Evolutionary conservation across 37 sponge, comb jelly and placozoan genomes (phyloP).

Genomic region (Cliona cf. orientalis): DNA sequence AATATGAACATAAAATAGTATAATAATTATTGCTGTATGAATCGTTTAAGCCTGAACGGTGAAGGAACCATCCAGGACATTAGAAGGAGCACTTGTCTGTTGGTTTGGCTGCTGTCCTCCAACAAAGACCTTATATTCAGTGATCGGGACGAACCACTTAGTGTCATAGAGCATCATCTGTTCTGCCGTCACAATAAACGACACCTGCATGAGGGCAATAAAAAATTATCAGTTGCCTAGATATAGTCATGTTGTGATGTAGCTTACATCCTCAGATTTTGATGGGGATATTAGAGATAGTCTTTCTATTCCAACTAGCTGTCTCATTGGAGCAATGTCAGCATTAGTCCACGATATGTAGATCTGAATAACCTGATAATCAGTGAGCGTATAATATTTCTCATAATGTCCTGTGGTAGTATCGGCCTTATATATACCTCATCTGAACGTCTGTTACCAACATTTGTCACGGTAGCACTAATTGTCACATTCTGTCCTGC

Average conservation of each 20-base stretch:
- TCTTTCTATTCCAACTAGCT: conserved; percentile 37
- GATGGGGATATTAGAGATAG: too few relatives aligned
- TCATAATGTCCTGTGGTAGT: too few relatives aligned
- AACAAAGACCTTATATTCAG: conserved; percentile 6
- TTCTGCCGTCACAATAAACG: conserved; percentile 22
- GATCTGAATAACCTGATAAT: too few relatives aligned
- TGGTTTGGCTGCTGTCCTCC: conserved; percentile 51
- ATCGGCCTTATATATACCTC: too few relatives aligned
- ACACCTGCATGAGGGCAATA: not conserved
- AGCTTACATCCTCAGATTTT: too few relatives aligned
- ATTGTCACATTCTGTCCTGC: conserved; percentile 37
- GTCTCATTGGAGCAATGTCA: too few relatives aligned
- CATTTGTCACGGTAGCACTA: conserved; percentile 44
- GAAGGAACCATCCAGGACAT: conserved; percentile 45
- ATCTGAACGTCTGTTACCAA: conserved; percentile 27
- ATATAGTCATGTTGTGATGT: too few relatives aligned
- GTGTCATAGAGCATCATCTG: conserved; percentile 24
- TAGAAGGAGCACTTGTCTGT: conserved; percentile 38
- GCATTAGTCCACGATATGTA: too few relatives aligned
- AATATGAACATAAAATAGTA: too few relatives aligned
- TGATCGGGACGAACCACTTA: conserved; percentile 20
- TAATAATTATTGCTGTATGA: too few relatives aligned
- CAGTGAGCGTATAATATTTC: too few relatives aligned
- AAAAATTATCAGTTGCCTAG: not conserved
- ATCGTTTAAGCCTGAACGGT: not conserved